phyloP scores from a whole-genome alignment of 2,113 vertebrate genomes.

The Ardeotis arabs region DNA sequence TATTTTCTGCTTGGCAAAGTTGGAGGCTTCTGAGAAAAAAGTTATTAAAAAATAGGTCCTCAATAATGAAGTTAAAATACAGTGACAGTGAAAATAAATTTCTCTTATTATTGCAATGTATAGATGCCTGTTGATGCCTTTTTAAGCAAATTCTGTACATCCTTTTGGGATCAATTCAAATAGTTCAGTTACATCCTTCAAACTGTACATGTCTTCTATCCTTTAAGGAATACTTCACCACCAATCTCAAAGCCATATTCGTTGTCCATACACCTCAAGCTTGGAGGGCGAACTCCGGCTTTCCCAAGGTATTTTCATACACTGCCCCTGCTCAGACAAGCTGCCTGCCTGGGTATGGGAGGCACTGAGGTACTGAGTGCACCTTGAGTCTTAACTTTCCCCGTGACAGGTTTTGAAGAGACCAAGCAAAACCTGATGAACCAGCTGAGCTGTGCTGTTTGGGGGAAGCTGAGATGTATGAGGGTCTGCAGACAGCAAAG shows the following conservation, averaged over 20 bases:
- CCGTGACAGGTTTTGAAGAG: not conserved
- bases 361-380: not conserved
- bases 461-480: not conserved
- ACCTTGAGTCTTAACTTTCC: not conserved
- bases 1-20: not conserved
- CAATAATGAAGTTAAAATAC: not conserved
- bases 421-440: not conserved
- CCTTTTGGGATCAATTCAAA: not conserved
- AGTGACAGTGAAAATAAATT: not conserved
- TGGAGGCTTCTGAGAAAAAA: not conserved
- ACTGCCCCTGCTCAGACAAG: not conserved
- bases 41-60: not conserved
- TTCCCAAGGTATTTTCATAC: not conserved
- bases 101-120: not conserved
- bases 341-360: not conserved
- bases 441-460: not conserved
- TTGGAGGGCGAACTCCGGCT: not conserved
- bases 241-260: not conserved
- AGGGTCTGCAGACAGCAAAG: not conserved
- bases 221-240: not conserved
- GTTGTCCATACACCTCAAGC: accelerated
- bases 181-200: not conserved
- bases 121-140: not conserved
- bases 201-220: not conserved
- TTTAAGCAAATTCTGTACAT: not conserved